These are phyloP conservation scores for Drosophila aff. DNA, from an alignment of 1,140 invertebrate species.

Conservation along the genomic window DNA sequence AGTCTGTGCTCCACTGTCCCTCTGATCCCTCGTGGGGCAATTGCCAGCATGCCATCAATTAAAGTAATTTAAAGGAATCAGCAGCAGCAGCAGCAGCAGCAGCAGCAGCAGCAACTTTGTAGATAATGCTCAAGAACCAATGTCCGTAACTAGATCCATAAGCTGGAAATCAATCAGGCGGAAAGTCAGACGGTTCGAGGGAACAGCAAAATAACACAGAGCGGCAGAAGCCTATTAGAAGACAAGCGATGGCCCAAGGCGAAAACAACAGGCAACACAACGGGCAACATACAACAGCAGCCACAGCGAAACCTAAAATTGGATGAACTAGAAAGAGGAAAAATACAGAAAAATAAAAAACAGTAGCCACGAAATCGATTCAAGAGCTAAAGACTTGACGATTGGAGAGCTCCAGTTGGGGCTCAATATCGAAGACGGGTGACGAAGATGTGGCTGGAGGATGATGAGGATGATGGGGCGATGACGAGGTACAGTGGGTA, in stretches of 20 bases:
- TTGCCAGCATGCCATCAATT: constrained; percentile 73
- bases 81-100: neutral
- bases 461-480: constrained; percentile 28
- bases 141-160: constrained; percentile 73
- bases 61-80: constrained; percentile 81
- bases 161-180: constrained; percentile 79
- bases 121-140: constrained; percentile 55
- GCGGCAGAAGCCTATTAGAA: constrained; percentile 63
- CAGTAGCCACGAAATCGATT: constrained; percentile 81
- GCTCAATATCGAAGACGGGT: constrained; percentile 50
- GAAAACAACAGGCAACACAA: constrained; percentile 32
- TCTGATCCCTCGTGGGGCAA: constrained; percentile 24
- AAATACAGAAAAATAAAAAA: constrained; percentile 30
- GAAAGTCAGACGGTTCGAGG: constrained; percentile 51
- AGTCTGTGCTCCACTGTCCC: constrained; percentile 22
- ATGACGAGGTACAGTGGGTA: constrained; percentile 39
- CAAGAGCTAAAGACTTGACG: constrained; percentile 67
- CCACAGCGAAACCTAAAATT: constrained; percentile 57
- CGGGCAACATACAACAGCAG: neutral
- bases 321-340: constrained; percentile 61
- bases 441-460: constrained; percentile 42
- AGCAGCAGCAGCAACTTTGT: constrained; percentile 44
- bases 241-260: constrained; percentile 42
- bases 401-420: constrained; percentile 51
- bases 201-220: constrained; percentile 31